Evolutionary conservation across 2,888 invertebrate species (phyloP), one percentile per base, ranked within the genome.

Genomic region (Entomobrya multifasciata): DNA sequence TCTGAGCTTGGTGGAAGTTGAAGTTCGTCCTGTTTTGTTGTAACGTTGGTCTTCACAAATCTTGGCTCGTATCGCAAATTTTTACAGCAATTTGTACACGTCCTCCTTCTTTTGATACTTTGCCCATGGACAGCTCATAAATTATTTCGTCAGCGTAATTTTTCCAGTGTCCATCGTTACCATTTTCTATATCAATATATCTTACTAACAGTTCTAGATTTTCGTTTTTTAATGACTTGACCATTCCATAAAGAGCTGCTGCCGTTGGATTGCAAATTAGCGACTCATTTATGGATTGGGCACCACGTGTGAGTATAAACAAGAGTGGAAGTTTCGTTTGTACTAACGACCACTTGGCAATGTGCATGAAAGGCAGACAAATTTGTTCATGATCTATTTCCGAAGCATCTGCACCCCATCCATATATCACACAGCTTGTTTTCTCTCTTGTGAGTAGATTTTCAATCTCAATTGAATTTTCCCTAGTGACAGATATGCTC

Each of bases 101-200:
- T 4, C 15, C 3, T 22, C n/a, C 11, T 17, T 65, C 70, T 13
- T 41, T 30, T 27, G n/a, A 30, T 41, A 20, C 47, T 30, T 36
- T 76, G 13, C 25, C 17, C 72, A 67, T 80, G n/a, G 80, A 67
- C 15, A 80, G 15, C 20, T 80, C 80, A 52, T 20, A 80, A 5
- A 80, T 13, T 0, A 80, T 20, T 36, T 65, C 52, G 13, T 65
- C 30, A 17, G 1, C 25, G 0, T 27, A 15, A 15, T 5, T 8
- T n/a, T n/a, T n/a, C 17, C 17, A 25, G 20, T 0, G 22, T 10
- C 0, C 10, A 20, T 15, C 60, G 10, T 1, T 20, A 1, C 15
- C n/a, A n/a, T n/a, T n/a, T n/a, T 87, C 83, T 8, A 87, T 11
- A 55, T 87, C 87, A 5, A 87, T 36, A 11, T 20, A 67, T 4